Base-by-base conservation (phyloP, 2,797 vertebrate species). In the Xiphorhynchus erythropygius region DNA sequence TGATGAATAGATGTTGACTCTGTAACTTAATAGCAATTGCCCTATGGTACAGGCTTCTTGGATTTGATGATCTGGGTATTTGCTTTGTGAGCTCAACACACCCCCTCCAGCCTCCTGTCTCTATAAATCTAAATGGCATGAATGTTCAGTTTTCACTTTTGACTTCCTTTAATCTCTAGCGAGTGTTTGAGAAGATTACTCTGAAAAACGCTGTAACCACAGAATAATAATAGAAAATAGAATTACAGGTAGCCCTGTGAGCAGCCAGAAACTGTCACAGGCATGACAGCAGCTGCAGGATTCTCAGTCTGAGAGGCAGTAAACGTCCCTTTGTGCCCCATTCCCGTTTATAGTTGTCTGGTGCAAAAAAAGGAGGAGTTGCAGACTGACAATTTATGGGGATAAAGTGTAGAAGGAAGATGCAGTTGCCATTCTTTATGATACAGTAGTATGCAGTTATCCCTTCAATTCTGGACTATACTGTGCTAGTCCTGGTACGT, bases 1-100 rank as follows among this genome's bases (percentile, higher is more conserved):
- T 82, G 83, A 94, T 97, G 87, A 98, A 90, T 96, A 94, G 83
- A 39, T 97, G 89, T 97, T 98, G 97, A 98, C 89, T 97, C 91
- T 97, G 97, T 97, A 98, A 98, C 80, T 50, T 89, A 97, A 95
- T 95, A 94, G 84, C 88, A 93, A 92, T 70, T 68, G 63, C 90
- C 74, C 94, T 93, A 74, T 59, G 81, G 77, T 85, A 83, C 90
- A 94, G 70, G 32, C 76, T 93, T 70, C 95, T 97, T 95, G 81
- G 78, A 94, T 76, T 64, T 89, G 84, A 94, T 96, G 94, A 87
- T 94, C 49, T 63, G 57, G 56, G 41, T 97, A 89, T 97, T 97
- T 97, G 94, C 79, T 95, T 96, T 97, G 91, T 87, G 90, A 97
- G 96, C 25, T 87, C 70, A 94, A 94, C 68, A 82, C 63, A 91